These are phyloP conservation scores for Teleogryllus occipitalis DNA, from an alignment of 1,140 invertebrate genomes.

Conservation along the genomic window DNA sequence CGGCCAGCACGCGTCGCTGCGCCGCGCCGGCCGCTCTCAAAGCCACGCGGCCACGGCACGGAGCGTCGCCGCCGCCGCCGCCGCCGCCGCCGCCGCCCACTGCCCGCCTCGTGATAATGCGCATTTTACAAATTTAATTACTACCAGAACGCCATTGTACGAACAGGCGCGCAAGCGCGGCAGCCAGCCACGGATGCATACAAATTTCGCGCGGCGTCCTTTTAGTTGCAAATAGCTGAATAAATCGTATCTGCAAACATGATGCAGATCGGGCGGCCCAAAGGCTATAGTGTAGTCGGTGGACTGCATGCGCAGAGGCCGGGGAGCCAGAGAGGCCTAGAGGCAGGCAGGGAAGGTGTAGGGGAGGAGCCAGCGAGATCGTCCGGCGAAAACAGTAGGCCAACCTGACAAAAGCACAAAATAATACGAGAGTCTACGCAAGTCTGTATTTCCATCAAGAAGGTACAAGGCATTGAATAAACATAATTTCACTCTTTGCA, in stretches of 20 bases:
- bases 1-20: not conserved
- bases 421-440: too few species aligned
- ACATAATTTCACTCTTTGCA: too few species aligned
- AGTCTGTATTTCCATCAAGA: too few species aligned
- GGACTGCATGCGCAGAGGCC: too few species aligned
- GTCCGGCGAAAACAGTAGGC: not conserved
- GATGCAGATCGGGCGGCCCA: not conserved
- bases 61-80: too few species aligned
- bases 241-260: constrained; percentile 5
- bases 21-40: not conserved
- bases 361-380: not conserved
- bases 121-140: constrained; percentile 1
- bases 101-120: not conserved
- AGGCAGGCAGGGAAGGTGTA: not conserved
- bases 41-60: not conserved
- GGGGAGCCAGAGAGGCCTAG: not conserved
- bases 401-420: too few species aligned
- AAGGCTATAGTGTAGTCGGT: not conserved
- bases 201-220: not conserved
- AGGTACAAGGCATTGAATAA: too few species aligned
- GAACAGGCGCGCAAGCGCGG: not conserved
- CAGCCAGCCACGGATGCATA: not conserved
- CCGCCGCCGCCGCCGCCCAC: too few species aligned
- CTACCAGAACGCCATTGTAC: not conserved
- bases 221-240: constrained; percentile 1